Base-by-base conservation (phyloP, 2,888 invertebrate species). In the Oxytorus armatus region DNA sequence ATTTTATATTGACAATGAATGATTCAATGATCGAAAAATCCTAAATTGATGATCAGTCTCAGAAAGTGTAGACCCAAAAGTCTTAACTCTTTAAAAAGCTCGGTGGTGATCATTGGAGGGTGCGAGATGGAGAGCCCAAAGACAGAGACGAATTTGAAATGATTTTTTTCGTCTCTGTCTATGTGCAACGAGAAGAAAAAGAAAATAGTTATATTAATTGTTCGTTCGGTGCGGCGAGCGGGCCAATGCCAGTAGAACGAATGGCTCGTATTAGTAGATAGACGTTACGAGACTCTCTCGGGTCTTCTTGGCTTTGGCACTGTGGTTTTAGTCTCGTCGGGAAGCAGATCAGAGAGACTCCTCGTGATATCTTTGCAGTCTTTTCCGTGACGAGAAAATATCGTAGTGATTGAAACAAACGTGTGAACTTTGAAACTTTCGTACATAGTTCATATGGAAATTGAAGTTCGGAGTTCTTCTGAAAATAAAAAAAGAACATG, bases 201-300 rank as follows among this genome's bases (percentile, higher is more conserved):
- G 69, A 59, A 73, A 63, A 69, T 36, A 49, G 59, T 70, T 55
- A 59, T 70, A 70, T 44, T 11, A 74, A 82, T 81, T 79, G 74
- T 82, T 79, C 39, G 69, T 61, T 25, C 39, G 74, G 21, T 55
- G 36, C 14, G 21, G 70, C 21, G 49, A 39, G 68, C 69, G 59
- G 79, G 55, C 79, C 82, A 79, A 82, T 83, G 81, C 79, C 78
- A 79, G 70, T 77, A 66, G 61, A 81, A 77, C 75, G 73, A 72
- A 36, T 72, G 33, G 59, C 49, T 73, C 25, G 36, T 14, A 23
- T 68, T 39, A 44, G 69, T 69, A 49, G 68, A 44, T 49, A 49
- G 68, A 49, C n/a, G 66, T 47, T 77, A 65, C 68, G 61, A 69
- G 61, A 68, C 39, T 42, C 69, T 42, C 69, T 51, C 70, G 68